These are phyloP conservation scores for Naja naja DNA, from an alignment of 2,113 vertebrate genomes.

Conservation along the genomic window DNA sequence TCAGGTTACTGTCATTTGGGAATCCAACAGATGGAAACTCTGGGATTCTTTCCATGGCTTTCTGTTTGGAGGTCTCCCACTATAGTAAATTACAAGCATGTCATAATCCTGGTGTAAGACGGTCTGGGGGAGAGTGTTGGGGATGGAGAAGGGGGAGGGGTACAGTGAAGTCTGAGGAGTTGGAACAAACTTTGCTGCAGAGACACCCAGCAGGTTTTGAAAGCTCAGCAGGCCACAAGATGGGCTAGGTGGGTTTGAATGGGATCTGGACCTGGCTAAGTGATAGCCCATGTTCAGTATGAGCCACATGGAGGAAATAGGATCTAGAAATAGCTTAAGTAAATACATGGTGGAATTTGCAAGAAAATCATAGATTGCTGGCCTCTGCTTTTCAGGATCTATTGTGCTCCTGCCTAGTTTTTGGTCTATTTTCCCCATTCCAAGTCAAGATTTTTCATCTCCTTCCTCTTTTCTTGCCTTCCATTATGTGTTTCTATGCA, in stretches of 20 bases:
- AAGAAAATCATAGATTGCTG: neutral
- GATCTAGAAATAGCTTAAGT: neutral
- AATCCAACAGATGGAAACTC: conserved; percentile 68
- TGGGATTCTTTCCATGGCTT: conserved; percentile 70
- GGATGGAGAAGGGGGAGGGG: neutral
- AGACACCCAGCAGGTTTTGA: neutral
- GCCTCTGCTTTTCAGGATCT: neutral
- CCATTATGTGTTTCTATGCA: neutral
- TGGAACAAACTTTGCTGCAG: neutral
- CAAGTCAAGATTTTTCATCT: neutral
- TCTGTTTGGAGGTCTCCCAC: conserved; percentile 57
- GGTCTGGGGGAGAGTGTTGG: neutral
- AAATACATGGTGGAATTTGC: neutral
- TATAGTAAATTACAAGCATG: conserved; percentile 61
- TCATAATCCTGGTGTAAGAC: conserved; percentile 49
- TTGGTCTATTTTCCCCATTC: neutral
- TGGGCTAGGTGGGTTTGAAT: neutral
- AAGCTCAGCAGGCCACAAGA: neutral
- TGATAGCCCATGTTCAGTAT: neutral
- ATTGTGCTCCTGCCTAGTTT: neutral
- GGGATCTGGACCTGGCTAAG: too few relatives aligned
- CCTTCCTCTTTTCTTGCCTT: neutral
- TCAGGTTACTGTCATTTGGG: conserved; percentile 66
- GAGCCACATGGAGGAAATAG: neutral
- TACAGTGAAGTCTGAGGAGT: conserved; percentile 33